Base-by-base conservation (phyloP, 1,140 invertebrate genomes). In the Zaprionus capensis region DNA sequence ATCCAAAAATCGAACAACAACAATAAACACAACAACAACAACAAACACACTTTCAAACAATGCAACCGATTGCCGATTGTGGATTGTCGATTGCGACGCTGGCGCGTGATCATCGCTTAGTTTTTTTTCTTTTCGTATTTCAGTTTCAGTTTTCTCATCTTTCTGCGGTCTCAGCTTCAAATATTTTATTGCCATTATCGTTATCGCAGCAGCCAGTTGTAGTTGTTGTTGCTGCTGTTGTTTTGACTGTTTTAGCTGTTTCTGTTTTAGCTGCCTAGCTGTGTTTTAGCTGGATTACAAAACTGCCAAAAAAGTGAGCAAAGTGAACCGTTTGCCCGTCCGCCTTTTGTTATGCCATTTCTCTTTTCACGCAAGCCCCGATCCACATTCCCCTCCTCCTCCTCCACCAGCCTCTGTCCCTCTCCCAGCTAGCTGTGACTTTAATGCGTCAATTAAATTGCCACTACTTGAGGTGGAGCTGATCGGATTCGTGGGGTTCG, bases 371-470 rank as follows among this genome's bases (percentile, higher is more conserved):
- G 53, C 61, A 75, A 57, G 36, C 34, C 53, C 59, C 31, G 66
- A 46, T 28, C 49, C 68, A 72, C 66, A 81, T 59, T 3, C 2
- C n/a, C 61, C 80, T 70, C 57, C 51, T 22, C 26, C 58, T 44
- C 59, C 71, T 4, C 0, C 28, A 26, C 9, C 4, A 24, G 41
- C 46, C 24, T 53, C 34, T n/a, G 44, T 31, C 71, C 53, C 20
- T 51, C 4, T 22, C 11, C n/a, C 41, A 17, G 46, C 46, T 11
- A 2, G 36, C 67, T 67, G 57, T 53, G 81, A 84, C 81, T 55
- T 87, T 87, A 88, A 87, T 87, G 84, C 69, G 78, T 75, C 85
- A 87, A 87, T 90, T 90, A 90, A 87, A 88, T 59, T 80, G 77
- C 80, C 77, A 83, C 83, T 83, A 78, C 73, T 65, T 68, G 64